A percentile compares a stretch with the other conserved stretches of the same genome.
Evolutionary conservation across 2,888 invertebrate genomes (phyloP).

Genomic region (Lasioglossum malachurum): DNA sequence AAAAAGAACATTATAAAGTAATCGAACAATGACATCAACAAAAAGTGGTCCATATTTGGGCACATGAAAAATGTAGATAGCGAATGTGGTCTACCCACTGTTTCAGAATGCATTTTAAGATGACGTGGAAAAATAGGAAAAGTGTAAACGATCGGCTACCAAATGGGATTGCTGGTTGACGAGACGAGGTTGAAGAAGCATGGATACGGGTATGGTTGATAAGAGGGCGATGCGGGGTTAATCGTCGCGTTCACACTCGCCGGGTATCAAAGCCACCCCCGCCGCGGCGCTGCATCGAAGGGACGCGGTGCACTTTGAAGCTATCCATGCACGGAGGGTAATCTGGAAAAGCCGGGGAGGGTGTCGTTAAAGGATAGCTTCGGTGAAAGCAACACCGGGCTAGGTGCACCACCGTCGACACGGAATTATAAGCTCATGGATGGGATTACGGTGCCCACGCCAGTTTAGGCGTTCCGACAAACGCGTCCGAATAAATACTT

Average conservation of each 20-base stretch:
- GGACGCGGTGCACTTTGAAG: slow-evolving; percentile 51
- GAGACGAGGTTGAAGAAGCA: slow-evolving; percentile 65
- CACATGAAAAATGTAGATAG: background rate
- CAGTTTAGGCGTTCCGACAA: slow-evolving; percentile 53
- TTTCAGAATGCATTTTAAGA: background rate
- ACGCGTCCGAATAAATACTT: slow-evolving; percentile 23
- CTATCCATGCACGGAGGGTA: slow-evolving; percentile 51
- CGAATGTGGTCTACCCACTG: background rate
- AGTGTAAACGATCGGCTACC: slow-evolving; percentile 43
- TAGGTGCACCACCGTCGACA: slow-evolving; percentile 48
- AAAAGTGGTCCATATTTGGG: too few species aligned
- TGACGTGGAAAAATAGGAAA: background rate
- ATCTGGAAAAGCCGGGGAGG: slow-evolving; percentile 49
- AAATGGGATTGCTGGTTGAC: slow-evolving; percentile 49
- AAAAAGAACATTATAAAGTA: too few species aligned
- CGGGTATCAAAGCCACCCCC: slow-evolving; percentile 75
- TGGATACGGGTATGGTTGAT: slow-evolving; percentile 68
- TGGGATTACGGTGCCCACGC: slow-evolving; percentile 45
- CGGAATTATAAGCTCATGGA: slow-evolving; percentile 55
- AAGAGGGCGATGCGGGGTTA: slow-evolving; percentile 78
- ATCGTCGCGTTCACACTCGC: slow-evolving; percentile 79
- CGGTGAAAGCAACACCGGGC: slow-evolving; percentile 51
- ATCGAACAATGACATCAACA: too few species aligned
- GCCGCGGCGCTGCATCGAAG: slow-evolving; percentile 39
- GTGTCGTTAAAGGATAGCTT: slow-evolving; percentile 59